Evolutionary conservation across 1,140 invertebrate genomes (phyloP).

Genomic region (Drosophila sulfurigaster): DNA sequence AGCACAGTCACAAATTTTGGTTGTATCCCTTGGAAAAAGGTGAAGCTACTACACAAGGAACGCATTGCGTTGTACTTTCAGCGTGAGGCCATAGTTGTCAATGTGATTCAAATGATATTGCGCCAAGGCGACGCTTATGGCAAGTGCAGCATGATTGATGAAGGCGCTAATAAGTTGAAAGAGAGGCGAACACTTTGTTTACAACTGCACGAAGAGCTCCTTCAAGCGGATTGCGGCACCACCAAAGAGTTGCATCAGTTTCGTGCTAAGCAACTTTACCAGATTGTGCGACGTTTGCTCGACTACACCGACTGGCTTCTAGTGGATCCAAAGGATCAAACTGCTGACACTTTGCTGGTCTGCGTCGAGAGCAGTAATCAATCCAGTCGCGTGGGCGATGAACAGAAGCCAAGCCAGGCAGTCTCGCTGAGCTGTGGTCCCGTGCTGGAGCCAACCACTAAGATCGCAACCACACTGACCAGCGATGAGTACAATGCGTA

Average conservation of each 20-base stretch:
- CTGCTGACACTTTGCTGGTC: slow-evolving; percentile 32
- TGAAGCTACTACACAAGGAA: slow-evolving; percentile 6
- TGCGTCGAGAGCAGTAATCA: slow-evolving; percentile 38
- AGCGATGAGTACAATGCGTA: slow-evolving; percentile 50
- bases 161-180: background rate
- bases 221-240: background rate
- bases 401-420: background rate
- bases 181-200: slow-evolving; percentile 22
- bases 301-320: slow-evolving; percentile 54
- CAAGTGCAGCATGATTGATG: background rate
- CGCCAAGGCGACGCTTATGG: slow-evolving; percentile 40
- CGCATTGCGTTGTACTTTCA: slow-evolving; percentile 54
- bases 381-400: background rate
- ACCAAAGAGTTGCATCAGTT: slow-evolving; percentile 50
- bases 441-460: slow-evolving; percentile 58
- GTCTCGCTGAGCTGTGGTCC: slow-evolving; percentile 48
- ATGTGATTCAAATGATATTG: slow-evolving; percentile 37
- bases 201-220: slow-evolving; percentile 1
- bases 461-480: slow-evolving; percentile 24
- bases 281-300: slow-evolving; percentile 47
- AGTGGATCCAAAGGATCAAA: slow-evolving; percentile 12
- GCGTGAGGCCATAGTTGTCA: slow-evolving; percentile 37
- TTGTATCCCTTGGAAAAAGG: slow-evolving; percentile 36
- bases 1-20: slow-evolving; percentile 32
- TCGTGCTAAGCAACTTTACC: slow-evolving; percentile 46